Base-by-base conservation (phyloP, 2,113 vertebrate species). In the Falco punctatus region DNA sequence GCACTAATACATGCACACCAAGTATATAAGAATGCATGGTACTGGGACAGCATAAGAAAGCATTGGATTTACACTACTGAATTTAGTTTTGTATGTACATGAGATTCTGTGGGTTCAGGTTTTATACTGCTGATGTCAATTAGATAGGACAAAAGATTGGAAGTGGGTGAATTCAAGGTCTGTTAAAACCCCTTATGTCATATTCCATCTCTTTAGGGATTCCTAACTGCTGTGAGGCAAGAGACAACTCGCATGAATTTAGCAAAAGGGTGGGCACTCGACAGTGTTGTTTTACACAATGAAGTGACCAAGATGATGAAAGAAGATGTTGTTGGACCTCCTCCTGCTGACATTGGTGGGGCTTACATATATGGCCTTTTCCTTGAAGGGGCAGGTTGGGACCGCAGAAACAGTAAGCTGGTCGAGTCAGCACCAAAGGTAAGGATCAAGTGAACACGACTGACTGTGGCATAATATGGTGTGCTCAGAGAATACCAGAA, bases 301-400 rank as follows among this genome's bases (percentile, higher is more conserved):
- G 98, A 99, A 46, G 98, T 99, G 91, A 98, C 98, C 71, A 98
- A 96, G 81, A 98, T 98, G 98, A 98, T 98, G 98, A 98, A 96
- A 81, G 98, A 99, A 94, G 98, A 98, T 21, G 97, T 99, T 59
- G 87, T 49, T 16, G 96, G 96, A 11, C 97, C 98, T 19, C 98
- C 98, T 66, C 97, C 98, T 13, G 97, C 97, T 61, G 98, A 99
- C 49, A 28, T 98, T 3, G 98, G 98, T 26, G 98, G 98, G 2
- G 98, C 98, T 91, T 99, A 99, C 55, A 98, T 99, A 22, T 97
- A 99, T 0, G 98, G 98, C 46, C 98, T 99, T 59, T 98, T 98
- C 88, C 98, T 99, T 1, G 98, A 99, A 86, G 98, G 98, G 7
- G 98, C 98, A 1, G 98, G 98, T 10, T 99, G 98, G 98, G 98